These are phyloP conservation scores for Adela reaumurella DNA, from an alignment of 2,888 invertebrate genomes.

Conservation along the genomic window DNA sequence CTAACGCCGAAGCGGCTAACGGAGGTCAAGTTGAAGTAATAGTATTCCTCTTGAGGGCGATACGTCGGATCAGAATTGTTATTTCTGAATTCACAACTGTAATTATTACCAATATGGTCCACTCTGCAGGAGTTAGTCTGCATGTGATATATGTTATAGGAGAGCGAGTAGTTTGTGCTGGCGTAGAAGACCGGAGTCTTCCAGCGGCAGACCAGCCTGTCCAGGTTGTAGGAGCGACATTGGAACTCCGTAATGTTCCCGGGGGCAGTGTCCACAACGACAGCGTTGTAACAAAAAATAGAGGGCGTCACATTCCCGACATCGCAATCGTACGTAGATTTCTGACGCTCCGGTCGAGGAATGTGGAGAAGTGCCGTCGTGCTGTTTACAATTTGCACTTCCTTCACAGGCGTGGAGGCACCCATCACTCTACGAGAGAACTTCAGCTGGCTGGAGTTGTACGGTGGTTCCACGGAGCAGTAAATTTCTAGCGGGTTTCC, in stretches of 20 bases:
- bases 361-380: conserved; percentile 60
- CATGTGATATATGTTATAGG: not conserved
- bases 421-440: conserved; percentile 23
- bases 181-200: conserved; percentile 34
- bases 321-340: conserved; percentile 53
- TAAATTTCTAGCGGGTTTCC: conserved; percentile 61
- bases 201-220: conserved; percentile 73
- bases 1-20: conserved; percentile 59
- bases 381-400: conserved; percentile 54
- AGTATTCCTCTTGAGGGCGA: conserved; percentile 38
- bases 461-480: conserved; percentile 56
- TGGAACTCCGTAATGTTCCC: conserved; percentile 63
- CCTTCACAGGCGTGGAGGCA: not conserved
- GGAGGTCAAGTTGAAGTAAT: conserved; percentile 58
- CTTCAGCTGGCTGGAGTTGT: conserved; percentile 36
- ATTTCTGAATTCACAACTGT: conserved; percentile 18
- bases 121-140: not conserved
- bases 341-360: conserved; percentile 48
- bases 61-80: conserved; percentile 34
- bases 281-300: conserved; percentile 26
- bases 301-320: conserved; percentile 21
- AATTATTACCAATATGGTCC: not conserved
- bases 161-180: not conserved
- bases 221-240: conserved; percentile 72
- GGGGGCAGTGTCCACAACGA: conserved; percentile 55